Evolutionary conservation across 2,888 invertebrate genomes (phyloP), one percentile per base, ranked within the genome.

Genomic region (Lamellibrachia satsuma): DNA sequence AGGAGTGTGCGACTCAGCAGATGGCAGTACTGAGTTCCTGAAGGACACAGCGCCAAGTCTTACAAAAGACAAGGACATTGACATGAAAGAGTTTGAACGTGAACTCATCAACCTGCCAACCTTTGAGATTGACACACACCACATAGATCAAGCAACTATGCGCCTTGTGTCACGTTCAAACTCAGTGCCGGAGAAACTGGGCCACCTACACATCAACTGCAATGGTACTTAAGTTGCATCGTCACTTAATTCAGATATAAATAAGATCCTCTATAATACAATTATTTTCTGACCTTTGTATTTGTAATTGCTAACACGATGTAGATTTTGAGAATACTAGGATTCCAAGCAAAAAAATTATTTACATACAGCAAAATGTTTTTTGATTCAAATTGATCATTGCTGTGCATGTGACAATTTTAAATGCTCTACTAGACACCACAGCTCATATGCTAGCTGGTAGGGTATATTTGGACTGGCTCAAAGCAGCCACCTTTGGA

Each of bases 51-150:
- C n/a, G 15, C 75, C 75, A 6, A 22, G 15, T 75, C 75, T 75
- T 27, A 6, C 91, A 4, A 91, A 52, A 11, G 91, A 52, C 91
- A 91, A 92, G 75, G 92, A 93, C 7, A 57, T 91, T 93, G 97
- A 97, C 94, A 97, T 97, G 91, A 96, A 97, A 57, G 97, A 97
- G 90, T 97, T 97, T 95, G 97, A 97, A 95, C 96, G 97, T 94
- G 97, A 97, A 94, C 96, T 97, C 52, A 97, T 97, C 94, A 97
- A 97, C 95, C 95, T 97, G 93, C 97, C 97, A 0, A 96, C 95
- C 3, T 96, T 96, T 94, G 96, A 96, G 90, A 95, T 96, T 94
- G 96, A 96, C 93, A 96, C 96, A 0, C 95, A 95, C 3, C 94
- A 94, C 39, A 93, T 95, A 51, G 96, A 96, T 93, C 92, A 93